Evolutionary conservation across 2,797 vertebrate genomes (phyloP).

Genomic region (Lophotriccus pileatus): DNA sequence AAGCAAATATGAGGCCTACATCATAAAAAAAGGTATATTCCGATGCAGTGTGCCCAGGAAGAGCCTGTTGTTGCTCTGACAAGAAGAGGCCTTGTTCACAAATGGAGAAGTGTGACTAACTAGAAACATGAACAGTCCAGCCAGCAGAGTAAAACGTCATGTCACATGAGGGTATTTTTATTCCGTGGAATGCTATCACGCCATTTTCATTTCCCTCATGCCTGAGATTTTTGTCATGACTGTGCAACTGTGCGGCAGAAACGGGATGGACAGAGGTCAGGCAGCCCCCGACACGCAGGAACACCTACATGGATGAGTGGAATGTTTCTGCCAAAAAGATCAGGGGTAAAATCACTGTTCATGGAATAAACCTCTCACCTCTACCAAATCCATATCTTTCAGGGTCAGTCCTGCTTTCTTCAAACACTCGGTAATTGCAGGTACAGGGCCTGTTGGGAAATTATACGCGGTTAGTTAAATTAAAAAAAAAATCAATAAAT

Average conservation of each 20-base stretch:
- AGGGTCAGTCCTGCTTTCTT: slow-evolving; percentile 90
- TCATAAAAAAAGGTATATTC: background rate
- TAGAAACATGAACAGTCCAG: background rate
- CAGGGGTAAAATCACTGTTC: background rate
- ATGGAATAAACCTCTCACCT: slow-evolving; percentile 76
- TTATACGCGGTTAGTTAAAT: background rate
- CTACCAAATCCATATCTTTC: slow-evolving; percentile 93
- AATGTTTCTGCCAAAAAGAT: background rate
- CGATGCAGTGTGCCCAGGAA: background rate
- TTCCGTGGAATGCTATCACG: background rate
- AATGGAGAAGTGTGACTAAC: background rate
- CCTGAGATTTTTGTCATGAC: background rate
- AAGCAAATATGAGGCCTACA: background rate
- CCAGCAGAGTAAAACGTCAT: background rate
- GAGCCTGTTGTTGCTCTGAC: background rate
- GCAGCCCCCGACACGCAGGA: background rate
- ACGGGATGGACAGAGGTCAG: background rate
- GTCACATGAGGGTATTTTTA: background rate
- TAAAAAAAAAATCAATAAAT: background rate
- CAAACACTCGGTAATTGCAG: slow-evolving; percentile 89
- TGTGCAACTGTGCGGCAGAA: background rate
- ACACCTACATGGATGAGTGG: accelerated
- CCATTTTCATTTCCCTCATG: background rate
- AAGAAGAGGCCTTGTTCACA: background rate
- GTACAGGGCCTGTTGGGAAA: slow-evolving; percentile 85